phyloP scores from a whole-genome alignment of 2,113 vertebrate species.

The Asarcornis scutulata region DNA sequence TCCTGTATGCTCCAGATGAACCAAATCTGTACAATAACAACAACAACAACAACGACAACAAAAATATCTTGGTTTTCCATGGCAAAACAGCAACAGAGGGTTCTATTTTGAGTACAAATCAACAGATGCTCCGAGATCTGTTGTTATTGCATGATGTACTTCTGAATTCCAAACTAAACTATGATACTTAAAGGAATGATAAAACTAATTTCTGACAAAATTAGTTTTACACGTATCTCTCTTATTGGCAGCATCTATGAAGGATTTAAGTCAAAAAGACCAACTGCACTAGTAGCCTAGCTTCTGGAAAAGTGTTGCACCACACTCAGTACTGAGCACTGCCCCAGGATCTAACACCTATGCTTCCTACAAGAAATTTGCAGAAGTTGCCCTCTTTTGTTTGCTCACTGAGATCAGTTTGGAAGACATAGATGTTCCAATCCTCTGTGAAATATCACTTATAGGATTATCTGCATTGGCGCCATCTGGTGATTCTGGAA shows the following conservation, averaged over 20 bases:
- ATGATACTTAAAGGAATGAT: neutral
- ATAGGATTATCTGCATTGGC: slow-evolving; percentile 3
- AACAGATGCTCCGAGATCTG: neutral
- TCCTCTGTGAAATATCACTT: neutral
- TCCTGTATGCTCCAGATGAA: neutral
- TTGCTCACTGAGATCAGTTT: neutral
- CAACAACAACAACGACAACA: neutral
- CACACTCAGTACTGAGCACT: neutral
- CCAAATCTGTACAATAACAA: neutral
- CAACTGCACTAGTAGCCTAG: neutral
- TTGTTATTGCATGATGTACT: neutral
- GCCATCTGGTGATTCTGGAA: slow-evolving; percentile 63
- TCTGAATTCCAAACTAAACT: slow-evolving; percentile 3
- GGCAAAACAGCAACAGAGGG: neutral
- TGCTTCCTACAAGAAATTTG: neutral
- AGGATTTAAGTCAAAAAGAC: neutral
- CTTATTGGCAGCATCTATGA: neutral
- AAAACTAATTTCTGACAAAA: slow-evolving; percentile 2
- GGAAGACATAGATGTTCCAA: neutral
- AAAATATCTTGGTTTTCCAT: slow-evolving; percentile 1
- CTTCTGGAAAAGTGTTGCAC: neutral
- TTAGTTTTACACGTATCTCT: neutral
- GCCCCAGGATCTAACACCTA: neutral
- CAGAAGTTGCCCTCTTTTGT: neutral
- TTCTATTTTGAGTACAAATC: slow-evolving; percentile 37